phyloP scores from a whole-genome alignment of 1,140 invertebrate species.

The Atopsyche davidsoni region DNA sequence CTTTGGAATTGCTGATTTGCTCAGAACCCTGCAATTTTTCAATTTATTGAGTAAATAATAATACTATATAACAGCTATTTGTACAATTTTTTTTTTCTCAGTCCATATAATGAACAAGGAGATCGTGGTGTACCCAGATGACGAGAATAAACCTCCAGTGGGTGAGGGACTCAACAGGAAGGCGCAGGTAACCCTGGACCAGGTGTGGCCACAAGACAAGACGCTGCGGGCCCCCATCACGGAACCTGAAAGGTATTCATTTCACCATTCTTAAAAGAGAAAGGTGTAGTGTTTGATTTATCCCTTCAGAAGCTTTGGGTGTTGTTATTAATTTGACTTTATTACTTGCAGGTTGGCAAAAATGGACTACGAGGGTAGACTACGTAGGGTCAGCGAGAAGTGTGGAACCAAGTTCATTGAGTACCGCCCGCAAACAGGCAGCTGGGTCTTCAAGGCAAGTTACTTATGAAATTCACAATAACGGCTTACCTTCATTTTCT shows the following conservation, averaged over 20 bases:
- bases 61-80: too few relatives aligned
- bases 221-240: slow-evolving; percentile 73
- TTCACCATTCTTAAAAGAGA: background rate
- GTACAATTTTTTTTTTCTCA: slow-evolving; percentile 35
- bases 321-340: background rate
- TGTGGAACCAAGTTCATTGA: slow-evolving; percentile 89
- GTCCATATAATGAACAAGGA: slow-evolving; percentile 72
- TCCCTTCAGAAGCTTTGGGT: background rate
- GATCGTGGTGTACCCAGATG: slow-evolving; percentile 67
- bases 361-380: slow-evolving; percentile 83
- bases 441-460: slow-evolving; percentile 83
- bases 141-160: slow-evolving; percentile 64
- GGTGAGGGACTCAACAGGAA: slow-evolving; percentile 85
- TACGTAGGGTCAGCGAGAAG: slow-evolving; percentile 78
- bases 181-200: slow-evolving; percentile 88
- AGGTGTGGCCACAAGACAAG: slow-evolving; percentile 92
- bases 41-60: too few relatives aligned
- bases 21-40: slow-evolving; percentile 1
- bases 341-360: slow-evolving; percentile 49
- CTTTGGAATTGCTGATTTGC: background rate
- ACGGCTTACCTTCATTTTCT: too few relatives aligned
- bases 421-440: slow-evolving; percentile 90
- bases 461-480: background rate
- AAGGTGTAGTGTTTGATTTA: background rate
- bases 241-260: slow-evolving; percentile 60